A percentile compares a stretch with the other conserved stretches of the same genome.
These are phyloP conservation scores for Dryoscopus gambensis DNA, from an alignment of 2,113 vertebrate species.

Conservation along the genomic window DNA sequence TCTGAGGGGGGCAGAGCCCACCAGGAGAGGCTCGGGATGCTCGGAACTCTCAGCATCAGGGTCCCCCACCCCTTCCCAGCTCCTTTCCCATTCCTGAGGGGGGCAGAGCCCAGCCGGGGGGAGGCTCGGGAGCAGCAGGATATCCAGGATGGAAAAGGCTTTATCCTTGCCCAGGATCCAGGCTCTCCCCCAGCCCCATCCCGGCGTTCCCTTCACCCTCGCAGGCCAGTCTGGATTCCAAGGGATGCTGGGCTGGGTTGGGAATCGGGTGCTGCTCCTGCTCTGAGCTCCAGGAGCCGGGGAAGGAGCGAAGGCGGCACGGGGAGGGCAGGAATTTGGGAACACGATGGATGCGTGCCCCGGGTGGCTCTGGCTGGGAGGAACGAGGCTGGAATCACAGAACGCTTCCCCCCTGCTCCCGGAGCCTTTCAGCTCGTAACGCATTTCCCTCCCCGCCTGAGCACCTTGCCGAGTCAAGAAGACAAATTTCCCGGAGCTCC, in stretches of 20 bases:
- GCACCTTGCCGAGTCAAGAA: conserved; percentile 11
- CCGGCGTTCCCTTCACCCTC: fast-evolving
- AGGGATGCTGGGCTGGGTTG: fast-evolving
- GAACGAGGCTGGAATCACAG: background rate
- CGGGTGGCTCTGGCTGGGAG: background rate
- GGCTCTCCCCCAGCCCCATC: background rate
- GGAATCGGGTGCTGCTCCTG: background rate
- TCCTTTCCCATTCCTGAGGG: background rate
- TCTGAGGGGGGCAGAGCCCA: background rate
- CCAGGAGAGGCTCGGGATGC: background rate
- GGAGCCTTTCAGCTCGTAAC: background rate
- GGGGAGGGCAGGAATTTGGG: background rate
- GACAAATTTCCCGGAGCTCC: conserved; percentile 31
- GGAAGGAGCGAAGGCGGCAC: background rate
- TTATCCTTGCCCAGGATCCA: background rate
- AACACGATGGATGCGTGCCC: background rate
- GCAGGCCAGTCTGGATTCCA: background rate
- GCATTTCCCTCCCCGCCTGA: background rate
- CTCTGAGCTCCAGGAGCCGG: background rate
- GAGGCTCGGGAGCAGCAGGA: fast-evolving
- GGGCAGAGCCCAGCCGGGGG: fast-evolving
- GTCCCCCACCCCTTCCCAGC: background rate
- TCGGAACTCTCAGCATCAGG: background rate
- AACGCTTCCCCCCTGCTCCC: background rate
- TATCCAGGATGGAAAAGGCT: background rate